A percentile compares a stretch with the other conserved stretches of the same genome.
phyloP scores from a whole-genome alignment of 2,888 invertebrate species.

The Ypsolopha scabrella region DNA sequence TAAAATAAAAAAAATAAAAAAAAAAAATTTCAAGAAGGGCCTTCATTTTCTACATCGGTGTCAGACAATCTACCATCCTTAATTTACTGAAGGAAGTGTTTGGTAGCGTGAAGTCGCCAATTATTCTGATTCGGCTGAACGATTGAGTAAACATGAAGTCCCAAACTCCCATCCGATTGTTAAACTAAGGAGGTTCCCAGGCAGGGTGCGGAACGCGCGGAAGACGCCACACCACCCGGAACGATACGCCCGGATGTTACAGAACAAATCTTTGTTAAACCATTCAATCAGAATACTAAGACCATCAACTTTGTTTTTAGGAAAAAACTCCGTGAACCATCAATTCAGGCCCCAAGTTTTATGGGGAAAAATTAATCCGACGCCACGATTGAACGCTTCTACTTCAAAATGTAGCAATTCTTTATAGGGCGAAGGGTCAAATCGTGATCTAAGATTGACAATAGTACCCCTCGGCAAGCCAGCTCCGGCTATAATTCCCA shows the following conservation, averaged over 20 bases:
- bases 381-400: neutral
- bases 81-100: too few relatives aligned
- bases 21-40: too few relatives aligned
- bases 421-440: constrained; percentile 16
- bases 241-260: constrained; percentile 13
- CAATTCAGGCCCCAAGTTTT: neutral
- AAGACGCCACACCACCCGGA: constrained; percentile 19
- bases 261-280: constrained; percentile 2
- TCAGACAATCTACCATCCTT: too few relatives aligned
- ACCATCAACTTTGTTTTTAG: too few relatives aligned
- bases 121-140: too few relatives aligned
- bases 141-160: neutral
- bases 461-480: constrained; percentile 19
- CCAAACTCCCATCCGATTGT: neutral
- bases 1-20: too few relatives aligned
- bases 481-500: constrained; percentile 29
- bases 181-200: constrained; percentile 4
- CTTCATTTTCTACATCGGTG: too few relatives aligned
- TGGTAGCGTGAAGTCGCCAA: too few relatives aligned
- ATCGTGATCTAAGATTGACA: constrained; percentile 43
- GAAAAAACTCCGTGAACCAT: neutral
- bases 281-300: too few relatives aligned
- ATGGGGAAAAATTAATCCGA: neutral
- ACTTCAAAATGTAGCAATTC: neutral
- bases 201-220: constrained; percentile 35